Evolutionary conservation across 2,113 vertebrate genomes (phyloP).

Genomic region (Archilochus colubris): DNA sequence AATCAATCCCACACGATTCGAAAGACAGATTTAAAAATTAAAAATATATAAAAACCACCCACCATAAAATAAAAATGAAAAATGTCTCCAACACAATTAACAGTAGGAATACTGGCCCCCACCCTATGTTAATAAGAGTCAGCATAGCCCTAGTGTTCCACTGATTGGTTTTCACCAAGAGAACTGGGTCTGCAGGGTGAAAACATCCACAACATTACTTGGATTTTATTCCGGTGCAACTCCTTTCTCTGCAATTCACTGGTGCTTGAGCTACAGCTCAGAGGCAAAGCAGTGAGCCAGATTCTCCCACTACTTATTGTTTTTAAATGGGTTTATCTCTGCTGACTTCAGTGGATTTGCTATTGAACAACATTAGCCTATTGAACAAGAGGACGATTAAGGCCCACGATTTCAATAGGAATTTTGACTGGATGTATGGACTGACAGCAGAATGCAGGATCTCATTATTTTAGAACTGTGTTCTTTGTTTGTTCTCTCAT

Average conservation of each 20-base stretch:
- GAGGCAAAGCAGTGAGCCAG: constrained; percentile 10
- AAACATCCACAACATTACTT: neutral
- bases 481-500: neutral
- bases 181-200: neutral
- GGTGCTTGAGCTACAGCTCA: neutral
- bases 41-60: neutral
- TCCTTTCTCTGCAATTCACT: neutral
- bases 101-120: neutral
- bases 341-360: constrained; percentile 28
- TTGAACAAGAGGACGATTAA: neutral
- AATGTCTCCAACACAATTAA: neutral
- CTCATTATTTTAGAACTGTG: neutral
- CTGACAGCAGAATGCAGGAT: neutral
- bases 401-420: neutral
- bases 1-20: neutral
- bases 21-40: neutral
- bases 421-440: neutral
- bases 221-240: neutral
- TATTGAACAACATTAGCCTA: constrained; percentile 6
- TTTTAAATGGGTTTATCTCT: constrained; percentile 46
- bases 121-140: neutral
- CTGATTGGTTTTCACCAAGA: neutral
- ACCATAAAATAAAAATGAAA: neutral
- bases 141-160: neutral
- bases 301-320: constrained; percentile 12